Percentiles rank a stretch among this genome's conserved stretches.
phyloP scores from a whole-genome alignment of 2,888 invertebrate genomes.

The Sicus ferrugineus region DNA sequence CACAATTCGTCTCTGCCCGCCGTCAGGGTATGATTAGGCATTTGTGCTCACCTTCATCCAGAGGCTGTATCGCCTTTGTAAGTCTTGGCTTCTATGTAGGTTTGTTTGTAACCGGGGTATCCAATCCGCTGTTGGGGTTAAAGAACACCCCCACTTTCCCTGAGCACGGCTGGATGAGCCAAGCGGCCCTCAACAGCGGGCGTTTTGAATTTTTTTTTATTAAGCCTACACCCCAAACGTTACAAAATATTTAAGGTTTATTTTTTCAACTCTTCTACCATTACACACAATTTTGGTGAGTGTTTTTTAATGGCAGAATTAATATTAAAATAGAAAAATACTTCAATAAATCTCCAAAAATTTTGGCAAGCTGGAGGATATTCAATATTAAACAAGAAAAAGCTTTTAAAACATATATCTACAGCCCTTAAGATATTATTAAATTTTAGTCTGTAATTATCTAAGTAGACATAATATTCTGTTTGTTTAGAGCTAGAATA shows the following conservation, averaged over 20 bases:
- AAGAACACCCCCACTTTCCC: neutral
- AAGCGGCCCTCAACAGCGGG: neutral
- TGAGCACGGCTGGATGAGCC: neutral
- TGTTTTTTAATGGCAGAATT: neutral
- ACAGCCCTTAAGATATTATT: slow-evolving; percentile 18
- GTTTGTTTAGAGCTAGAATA: slow-evolving; percentile 18
- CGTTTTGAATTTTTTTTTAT: neutral
- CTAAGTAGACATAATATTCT: slow-evolving; percentile 25
- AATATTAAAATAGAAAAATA: slow-evolving; percentile 14
- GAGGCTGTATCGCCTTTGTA: no score
- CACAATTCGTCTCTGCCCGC: no score
- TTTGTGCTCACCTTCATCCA: no score
- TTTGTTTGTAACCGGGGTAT: no score
- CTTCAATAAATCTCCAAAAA: slow-evolving; percentile 27
- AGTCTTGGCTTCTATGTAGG: no score
- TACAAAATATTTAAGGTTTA: neutral
- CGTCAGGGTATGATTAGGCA: no score
- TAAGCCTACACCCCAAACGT: neutral
- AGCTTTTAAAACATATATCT: slow-evolving; percentile 17
- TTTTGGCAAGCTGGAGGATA: slow-evolving; percentile 26
- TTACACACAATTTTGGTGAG: neutral
- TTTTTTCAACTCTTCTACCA: slow-evolving; percentile 21
- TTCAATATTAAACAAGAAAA: slow-evolving; percentile 26
- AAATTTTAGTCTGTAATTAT: slow-evolving; percentile 16
- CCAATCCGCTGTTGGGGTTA: no score